Conservation (phyloP, 2,113 vertebrate genomes). For the Triplophysa tibetana region DNA sequence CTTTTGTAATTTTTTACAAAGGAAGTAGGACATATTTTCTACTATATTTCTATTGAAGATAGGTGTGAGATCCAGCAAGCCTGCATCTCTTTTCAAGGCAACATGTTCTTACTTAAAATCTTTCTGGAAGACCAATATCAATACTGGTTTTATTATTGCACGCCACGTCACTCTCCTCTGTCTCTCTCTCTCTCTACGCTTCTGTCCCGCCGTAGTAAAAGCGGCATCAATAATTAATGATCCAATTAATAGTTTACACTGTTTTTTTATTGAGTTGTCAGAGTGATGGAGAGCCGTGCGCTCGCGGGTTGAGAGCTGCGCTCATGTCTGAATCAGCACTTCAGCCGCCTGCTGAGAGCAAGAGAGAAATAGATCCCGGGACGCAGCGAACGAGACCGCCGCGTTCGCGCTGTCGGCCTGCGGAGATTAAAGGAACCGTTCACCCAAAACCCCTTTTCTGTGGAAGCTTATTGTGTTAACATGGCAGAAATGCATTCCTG, state of each 20-base stretch:
- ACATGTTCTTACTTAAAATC: not conserved
- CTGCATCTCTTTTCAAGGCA: not conserved
- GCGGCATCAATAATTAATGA: conserved; percentile 84
- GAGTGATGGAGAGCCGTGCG: conserved; percentile 78
- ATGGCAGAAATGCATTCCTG: too few relatives aligned
- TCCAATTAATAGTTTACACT: conserved; percentile 85
- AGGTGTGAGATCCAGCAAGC: not conserved
- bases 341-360: conserved; percentile 53
- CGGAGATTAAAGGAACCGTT: not conserved
- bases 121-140: conserved; percentile 30
- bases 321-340: conserved; percentile 77
- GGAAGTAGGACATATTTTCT: too few relatives aligned
- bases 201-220: conserved; percentile 69
- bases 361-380: conserved; percentile 52
- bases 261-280: conserved; percentile 83
- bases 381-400: conserved; percentile 59
- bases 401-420: conserved; percentile 65
- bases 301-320: conserved; percentile 60
- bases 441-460: too few relatives aligned
- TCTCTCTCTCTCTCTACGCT: conserved; percentile 48
- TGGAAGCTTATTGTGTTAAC: too few relatives aligned
- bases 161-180: conserved; percentile 56
- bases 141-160: conserved; percentile 60
- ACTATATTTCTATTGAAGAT: too few relatives aligned
- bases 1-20: too few relatives aligned